Conservation (phyloP, 1,140 invertebrate genomes). For the Planococcus citri region DNA sequence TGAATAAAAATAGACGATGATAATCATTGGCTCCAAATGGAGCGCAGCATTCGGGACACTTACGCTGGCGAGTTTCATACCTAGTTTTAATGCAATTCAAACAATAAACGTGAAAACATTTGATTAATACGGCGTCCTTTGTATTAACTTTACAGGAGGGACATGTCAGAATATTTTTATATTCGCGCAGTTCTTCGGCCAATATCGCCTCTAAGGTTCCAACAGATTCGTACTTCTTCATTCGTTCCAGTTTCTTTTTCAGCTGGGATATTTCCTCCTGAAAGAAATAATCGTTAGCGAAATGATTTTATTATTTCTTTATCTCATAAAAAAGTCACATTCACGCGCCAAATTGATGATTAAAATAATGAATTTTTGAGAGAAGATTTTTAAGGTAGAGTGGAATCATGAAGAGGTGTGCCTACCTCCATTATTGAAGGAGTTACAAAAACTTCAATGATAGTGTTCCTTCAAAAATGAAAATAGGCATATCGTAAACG, state of each 20-base stretch:
- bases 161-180: slow-evolving; percentile 96
- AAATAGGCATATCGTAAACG: too few relatives aligned
- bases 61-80: slow-evolving; percentile 87
- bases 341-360: too few relatives aligned
- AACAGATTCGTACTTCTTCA: slow-evolving; percentile 96
- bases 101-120: slow-evolving; percentile 99
- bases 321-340: too few relatives aligned
- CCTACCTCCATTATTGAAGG: too few relatives aligned
- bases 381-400: too few relatives aligned
- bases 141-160: slow-evolving; percentile 97
- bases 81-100: slow-evolving; percentile 94
- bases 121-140: slow-evolving; percentile 95
- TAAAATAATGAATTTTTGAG: too few relatives aligned
- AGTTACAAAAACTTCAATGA: too few relatives aligned
- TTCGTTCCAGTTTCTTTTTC: slow-evolving; percentile 81
- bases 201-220: slow-evolving; percentile 92
- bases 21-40: slow-evolving; percentile 98
- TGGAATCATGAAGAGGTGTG: too few relatives aligned
- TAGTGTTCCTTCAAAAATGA: too few relatives aligned
- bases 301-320: too few relatives aligned
- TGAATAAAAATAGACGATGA: slow-evolving; percentile 71
- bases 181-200: slow-evolving; percentile 93
- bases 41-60: slow-evolving; percentile 98
- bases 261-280: slow-evolving; percentile 88
- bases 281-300: too few relatives aligned